A percentile compares a stretch with the other conserved stretches of the same genome.
Conservation (phyloP, 2,797 vertebrate genomes). For the Microcaecilia unicolor region DNA sequence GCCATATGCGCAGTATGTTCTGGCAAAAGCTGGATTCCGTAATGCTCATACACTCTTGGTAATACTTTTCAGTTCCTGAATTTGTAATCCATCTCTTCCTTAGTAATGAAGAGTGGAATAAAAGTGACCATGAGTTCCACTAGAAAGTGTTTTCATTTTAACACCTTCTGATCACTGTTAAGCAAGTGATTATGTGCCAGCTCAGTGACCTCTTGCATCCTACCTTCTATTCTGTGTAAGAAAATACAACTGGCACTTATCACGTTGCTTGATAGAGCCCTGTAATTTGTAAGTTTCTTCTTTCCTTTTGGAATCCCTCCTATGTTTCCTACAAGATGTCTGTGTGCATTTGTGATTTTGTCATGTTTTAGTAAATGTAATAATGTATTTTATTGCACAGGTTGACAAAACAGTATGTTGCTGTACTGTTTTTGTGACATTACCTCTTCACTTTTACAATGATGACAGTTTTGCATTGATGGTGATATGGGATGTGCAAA, state of each 20-base stretch:
- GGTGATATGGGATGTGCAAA: conserved; percentile 48
- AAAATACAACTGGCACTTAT: conserved; percentile 23
- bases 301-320: conserved; percentile 34
- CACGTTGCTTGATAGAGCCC: conserved; percentile 40
- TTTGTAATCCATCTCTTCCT: conserved; percentile 31
- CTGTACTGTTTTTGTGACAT: conserved; percentile 65
- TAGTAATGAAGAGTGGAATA: conserved; percentile 28
- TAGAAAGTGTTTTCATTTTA: too few species aligned
- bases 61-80: conserved; percentile 31
- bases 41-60: conserved; percentile 39
- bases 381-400: conserved; percentile 62
- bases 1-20: conserved; percentile 37
- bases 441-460: conserved; percentile 72
- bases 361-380: conserved; percentile 43
- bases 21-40: conserved; percentile 41
- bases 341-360: conserved; percentile 40
- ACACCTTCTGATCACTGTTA: too few species aligned
- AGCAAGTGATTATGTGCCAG: too few species aligned
- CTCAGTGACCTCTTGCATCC: too few species aligned
- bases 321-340: too few species aligned
- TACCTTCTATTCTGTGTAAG: too few species aligned
- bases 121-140: conserved; percentile 28
- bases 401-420: conserved; percentile 54
- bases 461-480: conserved; percentile 48
- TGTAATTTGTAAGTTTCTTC: conserved; percentile 48